A percentile compares a stretch with the other conserved stretches of the same genome.
phyloP scores from a whole-genome alignment of 2,888 invertebrate genomes.

The Creontiades dilutus region DNA sequence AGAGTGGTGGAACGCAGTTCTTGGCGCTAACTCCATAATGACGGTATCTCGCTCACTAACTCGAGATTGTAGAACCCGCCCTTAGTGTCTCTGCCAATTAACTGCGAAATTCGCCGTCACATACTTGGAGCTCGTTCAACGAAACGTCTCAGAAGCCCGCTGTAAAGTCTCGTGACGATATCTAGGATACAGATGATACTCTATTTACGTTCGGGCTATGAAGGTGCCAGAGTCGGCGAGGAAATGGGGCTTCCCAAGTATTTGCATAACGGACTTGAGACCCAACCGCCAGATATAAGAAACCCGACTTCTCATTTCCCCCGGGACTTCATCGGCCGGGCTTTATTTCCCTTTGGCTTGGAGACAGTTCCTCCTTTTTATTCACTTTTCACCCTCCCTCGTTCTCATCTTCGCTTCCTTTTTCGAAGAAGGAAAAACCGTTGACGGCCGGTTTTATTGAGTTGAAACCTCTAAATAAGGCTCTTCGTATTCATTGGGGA shows the following conservation, averaged over 20 bases:
- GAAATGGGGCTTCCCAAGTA: background rate
- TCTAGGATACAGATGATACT: too few species aligned
- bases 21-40: too few species aligned
- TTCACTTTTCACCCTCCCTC: conserved; percentile 21
- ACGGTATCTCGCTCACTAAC: too few species aligned
- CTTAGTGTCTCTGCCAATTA: too few species aligned
- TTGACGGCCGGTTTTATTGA: conserved; percentile 31
- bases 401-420: background rate
- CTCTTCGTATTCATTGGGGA: background rate
- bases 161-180: too few species aligned
- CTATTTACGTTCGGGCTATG: too few species aligned
- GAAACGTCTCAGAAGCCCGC: too few species aligned
- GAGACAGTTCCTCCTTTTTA: conserved; percentile 25
- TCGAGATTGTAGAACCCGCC: too few species aligned
- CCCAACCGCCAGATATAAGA: background rate
- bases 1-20: too few species aligned
- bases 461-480: conserved; percentile 15
- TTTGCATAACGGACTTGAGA: background rate
- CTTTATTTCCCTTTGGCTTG: conserved; percentile 10
- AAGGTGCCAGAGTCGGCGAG: too few species aligned
- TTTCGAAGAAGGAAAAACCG: background rate
- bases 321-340: conserved; percentile 22
- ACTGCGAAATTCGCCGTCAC: too few species aligned
- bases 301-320: conserved; percentile 47
- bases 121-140: too few species aligned